Evolutionary conservation across 2,797 vertebrate species (phyloP).

Genomic region (Mastacembelus armatus): DNA sequence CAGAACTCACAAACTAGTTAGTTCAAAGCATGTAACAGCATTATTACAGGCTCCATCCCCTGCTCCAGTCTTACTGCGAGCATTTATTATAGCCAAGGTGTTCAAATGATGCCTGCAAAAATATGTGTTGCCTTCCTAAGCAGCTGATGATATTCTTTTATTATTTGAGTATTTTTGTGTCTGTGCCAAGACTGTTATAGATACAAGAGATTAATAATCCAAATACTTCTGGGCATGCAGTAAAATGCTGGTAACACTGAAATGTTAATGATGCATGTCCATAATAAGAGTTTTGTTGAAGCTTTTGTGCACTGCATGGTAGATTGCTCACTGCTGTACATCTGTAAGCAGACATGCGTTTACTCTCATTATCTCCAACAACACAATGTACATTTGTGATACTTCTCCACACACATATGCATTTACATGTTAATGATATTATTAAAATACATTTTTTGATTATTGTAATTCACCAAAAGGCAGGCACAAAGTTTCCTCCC

Average conservation of each 20-base stretch:
- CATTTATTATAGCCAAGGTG: conserved; percentile 8
- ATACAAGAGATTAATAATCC: neutral
- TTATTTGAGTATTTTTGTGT: conserved; percentile 13
- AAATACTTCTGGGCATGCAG: neutral
- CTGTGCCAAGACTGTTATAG: conserved; percentile 12
- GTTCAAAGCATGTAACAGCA: conserved; percentile 11
- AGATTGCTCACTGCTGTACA: neutral
- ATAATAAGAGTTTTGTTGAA: neutral
- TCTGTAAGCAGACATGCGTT: neutral
- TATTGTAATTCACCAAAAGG: no score
- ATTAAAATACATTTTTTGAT: no score
- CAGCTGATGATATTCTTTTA: no score
- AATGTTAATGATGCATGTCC: neutral
- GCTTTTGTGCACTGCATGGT: neutral
- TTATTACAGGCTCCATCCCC: conserved; percentile 2
- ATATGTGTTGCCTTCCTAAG: conserved; percentile 4
- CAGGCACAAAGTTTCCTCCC: neutral
- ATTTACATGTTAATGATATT: neutral
- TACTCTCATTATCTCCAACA: neutral
- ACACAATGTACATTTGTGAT: neutral
- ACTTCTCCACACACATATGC: neutral
- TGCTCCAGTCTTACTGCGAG: conserved; percentile 6
- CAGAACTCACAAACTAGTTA: conserved; percentile 24
- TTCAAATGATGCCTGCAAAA: conserved; percentile 12
- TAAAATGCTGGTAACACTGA: neutral